phyloP scores from a whole-genome alignment of 2,888 invertebrate species.

The Tetrapedia diversipes region DNA sequence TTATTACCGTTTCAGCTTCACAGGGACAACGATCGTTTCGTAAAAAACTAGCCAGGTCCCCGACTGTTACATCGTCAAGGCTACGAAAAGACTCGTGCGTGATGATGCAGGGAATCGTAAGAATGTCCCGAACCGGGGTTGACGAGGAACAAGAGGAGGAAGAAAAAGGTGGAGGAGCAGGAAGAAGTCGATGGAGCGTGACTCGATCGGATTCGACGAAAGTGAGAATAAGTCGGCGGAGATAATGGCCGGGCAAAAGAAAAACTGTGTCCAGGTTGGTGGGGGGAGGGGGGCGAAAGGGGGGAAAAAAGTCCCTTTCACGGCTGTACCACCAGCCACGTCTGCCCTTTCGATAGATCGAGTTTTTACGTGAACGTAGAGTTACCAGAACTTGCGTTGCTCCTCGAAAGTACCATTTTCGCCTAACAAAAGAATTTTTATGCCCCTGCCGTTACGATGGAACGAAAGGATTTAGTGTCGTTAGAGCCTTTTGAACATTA shows the following conservation, averaged over 20 bases:
- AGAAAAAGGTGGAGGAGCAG: conserved; percentile 8
- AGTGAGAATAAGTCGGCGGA: conserved; percentile 60
- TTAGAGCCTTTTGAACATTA: no score
- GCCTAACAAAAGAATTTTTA: conserved; percentile 24
- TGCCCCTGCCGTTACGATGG: no score
- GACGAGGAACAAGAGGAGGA: conserved; percentile 30
- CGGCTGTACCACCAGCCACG: conserved; percentile 35
- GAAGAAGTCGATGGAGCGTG: conserved; percentile 60
- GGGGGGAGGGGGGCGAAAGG: no score
- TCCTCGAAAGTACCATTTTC: conserved; percentile 26
- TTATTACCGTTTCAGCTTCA: no score
- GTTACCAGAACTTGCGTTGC: conserved; percentile 34
- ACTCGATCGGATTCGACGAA: conserved; percentile 61
- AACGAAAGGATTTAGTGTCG: no score
- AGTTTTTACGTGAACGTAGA: conserved; percentile 60
- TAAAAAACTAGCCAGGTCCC: conserved; percentile 36
- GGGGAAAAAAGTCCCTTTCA: conserved; percentile 45
- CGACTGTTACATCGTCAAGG: conserved; percentile 19
- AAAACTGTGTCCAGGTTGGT: conserved; percentile 17
- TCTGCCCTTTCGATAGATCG: conserved; percentile 61
- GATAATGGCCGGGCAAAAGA: conserved; percentile 60
- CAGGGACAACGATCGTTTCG: background rate
- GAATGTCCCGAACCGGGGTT: conserved; percentile 38
- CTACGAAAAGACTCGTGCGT: conserved; percentile 21
- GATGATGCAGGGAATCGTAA: conserved; percentile 20